Conservation (phyloP, 1,140 invertebrate genomes). For the Nebria ingens region DNA sequence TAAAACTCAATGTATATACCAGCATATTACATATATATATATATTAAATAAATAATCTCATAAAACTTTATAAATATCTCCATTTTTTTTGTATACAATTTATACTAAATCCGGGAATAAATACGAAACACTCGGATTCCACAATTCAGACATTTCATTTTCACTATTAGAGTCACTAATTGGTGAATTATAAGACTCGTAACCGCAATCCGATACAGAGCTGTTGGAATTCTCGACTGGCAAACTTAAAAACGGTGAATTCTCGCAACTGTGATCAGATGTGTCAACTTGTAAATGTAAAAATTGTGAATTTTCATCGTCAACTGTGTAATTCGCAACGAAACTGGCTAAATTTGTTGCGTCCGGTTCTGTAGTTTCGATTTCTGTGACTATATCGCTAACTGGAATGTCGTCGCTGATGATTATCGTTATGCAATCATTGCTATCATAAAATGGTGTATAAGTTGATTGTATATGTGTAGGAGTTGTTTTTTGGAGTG, state of each 20-base stretch:
- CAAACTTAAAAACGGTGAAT: conserved; percentile 17
- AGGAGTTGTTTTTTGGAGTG: neutral
- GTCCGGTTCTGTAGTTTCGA: conserved; percentile 12
- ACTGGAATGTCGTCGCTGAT: conserved; percentile 44
- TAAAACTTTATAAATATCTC: too few species aligned
- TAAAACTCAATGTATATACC: too few species aligned
- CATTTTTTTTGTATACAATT: too few species aligned
- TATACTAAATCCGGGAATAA: conserved; percentile 31
- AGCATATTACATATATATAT: too few species aligned
- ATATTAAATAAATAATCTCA: too few species aligned
- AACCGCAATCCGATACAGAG: conserved; percentile 27
- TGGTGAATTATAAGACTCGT: conserved; percentile 32
- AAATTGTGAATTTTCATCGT: neutral
- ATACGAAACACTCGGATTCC: conserved; percentile 30
- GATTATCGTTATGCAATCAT: conserved; percentile 60
- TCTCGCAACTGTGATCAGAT: conserved; percentile 8
- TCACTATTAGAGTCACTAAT: conserved; percentile 21
- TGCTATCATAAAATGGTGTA: conserved; percentile 54
- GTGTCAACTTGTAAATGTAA: conserved; percentile 1
- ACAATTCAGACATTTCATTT: conserved; percentile 19
- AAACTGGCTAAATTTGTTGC: conserved; percentile 4
- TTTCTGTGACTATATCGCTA: conserved; percentile 38
- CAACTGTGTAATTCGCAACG: neutral
- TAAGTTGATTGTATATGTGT: conserved; percentile 37
- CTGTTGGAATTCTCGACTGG: neutral